Base-by-base conservation (phyloP, 2,888 invertebrate genomes). In the Drosophila mettleri region DNA sequence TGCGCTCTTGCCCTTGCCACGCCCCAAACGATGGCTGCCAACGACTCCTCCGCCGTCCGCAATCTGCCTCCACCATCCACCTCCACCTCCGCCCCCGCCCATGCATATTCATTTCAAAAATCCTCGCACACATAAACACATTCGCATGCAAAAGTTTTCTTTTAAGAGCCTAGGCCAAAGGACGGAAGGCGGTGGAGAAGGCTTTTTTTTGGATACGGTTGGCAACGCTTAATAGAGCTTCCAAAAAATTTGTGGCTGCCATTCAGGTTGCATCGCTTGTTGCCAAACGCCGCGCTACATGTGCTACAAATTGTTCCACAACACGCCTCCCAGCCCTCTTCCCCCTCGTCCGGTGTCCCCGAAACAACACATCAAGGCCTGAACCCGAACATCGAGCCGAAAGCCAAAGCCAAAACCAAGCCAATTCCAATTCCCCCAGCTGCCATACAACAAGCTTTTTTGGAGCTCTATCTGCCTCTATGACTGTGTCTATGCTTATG, bases 61-160 rank as follows among this genome's bases (percentile, higher is more conserved):
- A n/a, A n/a, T n/a, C n/a, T n/a, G 43, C 27, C 58, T 33, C 8
- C 8, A 33, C 43, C 59, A n/a, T n/a, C n/a, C 7, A 24, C 2
- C 3, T 16, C 39, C 48, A 8, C 22, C 52, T 43, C 14, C 18
- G 1, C 12, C 12, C 16, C 27, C 41, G 57, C 72, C 71, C 72
- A 77, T 86, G 87, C 84, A 89, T 85, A 85, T 85, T 85, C 86
- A 89, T 85, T 89, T 89, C 78, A 72, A 75, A 81, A 81, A 69
- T 80, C 64, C 55, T 53, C 71, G 58, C 46, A 51, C 36, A 59
- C 69, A 51, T 79, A 54, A 72, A 69, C 59, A 59, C 63, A 24
- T 48, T 27, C 48, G 10, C 62, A 41, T 54, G 53, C 33, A 18
- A 48, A 79, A 83, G 74, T 88, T 88, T 82, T 80, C 74, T 83